These are phyloP conservation scores for Ganaspis brasiliensis DNA, from an alignment of 2,888 invertebrate genomes.

Conservation along the genomic window DNA sequence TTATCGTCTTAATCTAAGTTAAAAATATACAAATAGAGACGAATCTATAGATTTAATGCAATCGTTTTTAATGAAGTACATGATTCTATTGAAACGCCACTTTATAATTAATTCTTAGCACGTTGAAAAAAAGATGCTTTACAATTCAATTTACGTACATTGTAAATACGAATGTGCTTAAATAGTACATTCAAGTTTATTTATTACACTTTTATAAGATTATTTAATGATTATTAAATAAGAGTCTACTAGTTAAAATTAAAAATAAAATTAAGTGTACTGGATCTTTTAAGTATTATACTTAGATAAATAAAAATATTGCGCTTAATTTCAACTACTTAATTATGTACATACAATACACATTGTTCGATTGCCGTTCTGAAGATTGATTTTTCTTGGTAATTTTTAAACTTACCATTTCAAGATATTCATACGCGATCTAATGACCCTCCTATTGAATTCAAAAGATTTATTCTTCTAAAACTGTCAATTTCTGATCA, in stretches of 20 bases:
- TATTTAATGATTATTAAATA: constrained; percentile 46
- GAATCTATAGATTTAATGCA: constrained; percentile 36
- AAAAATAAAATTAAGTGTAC: constrained; percentile 61
- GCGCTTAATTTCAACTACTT: constrained; percentile 74
- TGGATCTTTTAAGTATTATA: constrained; percentile 61
- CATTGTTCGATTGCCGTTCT: constrained; percentile 73
- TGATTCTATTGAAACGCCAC: constrained; percentile 36
- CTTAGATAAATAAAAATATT: constrained; percentile 76
- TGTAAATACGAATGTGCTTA: constrained; percentile 27
- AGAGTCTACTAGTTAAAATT: constrained; percentile 62
- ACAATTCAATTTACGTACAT: constrained; percentile 28
- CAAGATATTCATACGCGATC: constrained; percentile 58
- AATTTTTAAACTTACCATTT: not conserved
- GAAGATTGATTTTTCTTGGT: constrained; percentile 56
- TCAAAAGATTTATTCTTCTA: constrained; percentile 69
- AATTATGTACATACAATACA: constrained; percentile 80
- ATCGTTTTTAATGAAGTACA: constrained; percentile 40
- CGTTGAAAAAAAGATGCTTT: constrained; percentile 28
- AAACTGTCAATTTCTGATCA: constrained; percentile 73
- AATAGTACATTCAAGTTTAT: constrained; percentile 32
- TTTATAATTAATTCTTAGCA: constrained; percentile 19
- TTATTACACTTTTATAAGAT: constrained; percentile 35
- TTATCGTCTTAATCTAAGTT: constrained; percentile 34
- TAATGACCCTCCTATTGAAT: constrained; percentile 67
- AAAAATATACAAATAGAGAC: constrained; percentile 32